phyloP scores from a whole-genome alignment of 1,140 invertebrate species.

The Trichoplusia ni region DNA sequence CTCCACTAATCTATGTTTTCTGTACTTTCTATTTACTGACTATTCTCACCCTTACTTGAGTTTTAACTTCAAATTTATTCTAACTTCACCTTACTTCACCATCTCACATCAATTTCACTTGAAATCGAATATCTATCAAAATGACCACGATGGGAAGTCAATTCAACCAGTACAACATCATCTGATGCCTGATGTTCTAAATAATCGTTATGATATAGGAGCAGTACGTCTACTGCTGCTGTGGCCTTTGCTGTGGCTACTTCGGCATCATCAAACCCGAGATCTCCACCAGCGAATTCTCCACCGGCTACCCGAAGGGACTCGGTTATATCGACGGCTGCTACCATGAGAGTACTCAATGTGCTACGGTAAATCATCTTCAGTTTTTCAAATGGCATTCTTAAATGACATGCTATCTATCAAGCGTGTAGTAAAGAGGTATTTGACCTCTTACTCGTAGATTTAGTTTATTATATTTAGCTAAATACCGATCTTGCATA shows the following conservation, averaged over 20 bases:
- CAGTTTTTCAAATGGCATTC: no score
- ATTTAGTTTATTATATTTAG: no score
- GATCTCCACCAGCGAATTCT: conserved; percentile 71
- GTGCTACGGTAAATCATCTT: conserved; percentile 84
- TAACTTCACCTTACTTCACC: neutral
- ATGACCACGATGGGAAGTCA: neutral
- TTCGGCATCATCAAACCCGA: conserved; percentile 91
- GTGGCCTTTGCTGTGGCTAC: conserved; percentile 96
- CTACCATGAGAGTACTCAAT: conserved; percentile 96
- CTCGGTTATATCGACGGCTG: conserved; percentile 94
- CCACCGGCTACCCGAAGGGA: conserved; percentile 84
- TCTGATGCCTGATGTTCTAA: neutral
- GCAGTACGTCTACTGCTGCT: conserved; percentile 94
- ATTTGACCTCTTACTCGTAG: no score
- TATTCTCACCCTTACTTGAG: no score
- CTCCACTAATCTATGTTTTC: conserved; percentile 1
- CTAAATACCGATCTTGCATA: no score
- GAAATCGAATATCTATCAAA: neutral
- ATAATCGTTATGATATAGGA: conserved; percentile 82
- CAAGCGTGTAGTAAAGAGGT: no score
- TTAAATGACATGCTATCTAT: no score
- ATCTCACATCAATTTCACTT: neutral
- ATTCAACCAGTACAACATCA: neutral
- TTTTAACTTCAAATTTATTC: neutral
- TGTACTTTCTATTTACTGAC: neutral